These are phyloP conservation scores for Xylota sylvarum DNA, from an alignment of 2,888 invertebrate genomes.

Conservation along the genomic window DNA sequence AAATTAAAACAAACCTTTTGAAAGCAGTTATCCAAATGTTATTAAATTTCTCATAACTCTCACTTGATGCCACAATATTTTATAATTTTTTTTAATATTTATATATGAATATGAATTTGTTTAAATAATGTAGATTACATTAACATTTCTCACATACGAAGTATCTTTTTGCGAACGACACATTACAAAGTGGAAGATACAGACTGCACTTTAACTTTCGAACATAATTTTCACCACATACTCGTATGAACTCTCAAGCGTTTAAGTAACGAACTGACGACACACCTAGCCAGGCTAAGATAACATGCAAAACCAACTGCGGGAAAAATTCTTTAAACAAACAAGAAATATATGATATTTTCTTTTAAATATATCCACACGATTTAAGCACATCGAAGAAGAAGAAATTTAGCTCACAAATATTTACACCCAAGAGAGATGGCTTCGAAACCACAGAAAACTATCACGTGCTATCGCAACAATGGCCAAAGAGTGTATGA, in stretches of 20 bases:
- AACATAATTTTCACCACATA: constrained; percentile 38
- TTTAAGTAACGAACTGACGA: constrained; percentile 32
- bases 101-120: constrained; percentile 25
- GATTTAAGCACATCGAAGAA: constrained; percentile 30
- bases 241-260: constrained; percentile 27
- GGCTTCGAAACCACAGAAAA: constrained; percentile 51
- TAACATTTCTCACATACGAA: constrained; percentile 34
- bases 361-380: constrained; percentile 40
- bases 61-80: constrained; percentile 44
- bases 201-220: constrained; percentile 61
- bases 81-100: constrained; percentile 3
- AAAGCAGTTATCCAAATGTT: constrained; percentile 59
- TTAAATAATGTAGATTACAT: constrained; percentile 14
- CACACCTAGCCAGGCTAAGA: constrained; percentile 19
- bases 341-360: constrained; percentile 8
- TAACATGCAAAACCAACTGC: constrained; percentile 26
- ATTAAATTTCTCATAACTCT: constrained; percentile 65
- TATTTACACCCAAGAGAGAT: constrained; percentile 51
- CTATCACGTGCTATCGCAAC: constrained; percentile 83
- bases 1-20: constrained; percentile 47
- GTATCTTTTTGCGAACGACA: constrained; percentile 20
- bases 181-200: constrained; percentile 3
- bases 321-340: constrained; percentile 65
- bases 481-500: constrained; percentile 83
- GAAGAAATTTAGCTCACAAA: constrained; percentile 58